Evolutionary conservation across 2,888 invertebrate genomes (phyloP).

Genomic region (Eucera pruinosa): DNA sequence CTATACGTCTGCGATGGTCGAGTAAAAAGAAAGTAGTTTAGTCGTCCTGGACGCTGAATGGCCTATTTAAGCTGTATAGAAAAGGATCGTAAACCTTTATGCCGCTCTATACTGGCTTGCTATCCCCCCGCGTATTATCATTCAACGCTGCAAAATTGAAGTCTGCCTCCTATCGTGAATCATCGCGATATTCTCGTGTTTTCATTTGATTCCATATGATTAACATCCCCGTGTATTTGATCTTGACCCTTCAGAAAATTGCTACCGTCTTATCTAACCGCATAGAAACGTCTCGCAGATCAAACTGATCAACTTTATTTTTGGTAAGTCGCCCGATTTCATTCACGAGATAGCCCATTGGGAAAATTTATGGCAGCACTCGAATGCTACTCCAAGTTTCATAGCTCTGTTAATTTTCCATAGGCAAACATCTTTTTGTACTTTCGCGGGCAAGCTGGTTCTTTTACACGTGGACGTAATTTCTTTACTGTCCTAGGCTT

Average conservation of each 20-base stretch:
- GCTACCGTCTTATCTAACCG: not conserved
- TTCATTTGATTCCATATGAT: not conserved
- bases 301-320: too few species aligned
- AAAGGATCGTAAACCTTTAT: slow-evolving; percentile 57
- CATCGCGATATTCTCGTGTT: not conserved
- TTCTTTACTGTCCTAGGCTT: too few species aligned
- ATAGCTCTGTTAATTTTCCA: too few species aligned
- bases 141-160: slow-evolving; percentile 22
- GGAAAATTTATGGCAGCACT: too few species aligned
- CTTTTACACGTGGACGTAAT: too few species aligned
- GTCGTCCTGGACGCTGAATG: slow-evolving; percentile 47
- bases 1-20: slow-evolving; percentile 21
- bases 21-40: slow-evolving; percentile 58
- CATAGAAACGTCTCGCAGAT: too few species aligned
- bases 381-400: too few species aligned
- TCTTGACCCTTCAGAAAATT: not conserved
- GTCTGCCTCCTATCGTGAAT: not conserved
- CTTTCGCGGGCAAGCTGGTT: too few species aligned
- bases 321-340: too few species aligned
- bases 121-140: slow-evolving; percentile 25
- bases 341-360: too few species aligned
- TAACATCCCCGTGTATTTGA: not conserved
- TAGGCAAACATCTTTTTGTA: too few species aligned
- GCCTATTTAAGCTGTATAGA: slow-evolving; percentile 58
- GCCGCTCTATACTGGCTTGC: slow-evolving; percentile 3